Base-by-base conservation (phyloP, 2,797 vertebrate genomes). In the Decapterus maruadsi region DNA sequence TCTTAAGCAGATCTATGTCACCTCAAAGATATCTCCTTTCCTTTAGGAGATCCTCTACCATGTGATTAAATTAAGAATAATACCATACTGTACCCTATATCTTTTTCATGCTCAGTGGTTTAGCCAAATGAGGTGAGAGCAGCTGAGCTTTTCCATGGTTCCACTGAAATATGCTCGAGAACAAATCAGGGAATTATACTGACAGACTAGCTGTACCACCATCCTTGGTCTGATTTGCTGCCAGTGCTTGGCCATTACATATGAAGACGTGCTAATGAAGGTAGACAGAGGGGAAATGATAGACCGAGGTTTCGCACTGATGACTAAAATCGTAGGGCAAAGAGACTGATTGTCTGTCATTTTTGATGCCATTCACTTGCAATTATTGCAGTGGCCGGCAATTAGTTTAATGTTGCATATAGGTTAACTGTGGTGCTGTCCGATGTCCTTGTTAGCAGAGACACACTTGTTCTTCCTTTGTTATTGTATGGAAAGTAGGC, bases 261-360 rank as follows among this genome's bases (percentile, higher is more conserved):
- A 54, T n/a, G 54, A 81, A 80, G 70, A 79, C 26, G 60, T 75
- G 68, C 61, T 86, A 91, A 91, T 92, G 74, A 90, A 78, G 83
- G 79, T 70, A 83, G 86, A 78, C 54, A 61, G 80, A 51, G 45
- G 75, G 63, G 51, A 86, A 85, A 88, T 80, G 75, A 86, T 78
- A 82, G 75, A 89, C 72, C 65, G 57, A 75, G 75, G 64, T 83
- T 84, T 88, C 63, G 61, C 73, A 65, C 74, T 79, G 86, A 70
- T 80, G 71, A 85, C 48, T 75, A 58, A 48, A 87, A 85, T 81
- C 34, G 14, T 43, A 53, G 80, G 62, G 64, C 72, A 79, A 53
- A 19, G 71, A 68, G 67, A 67, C 62, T 84, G 83, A 89, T 82
- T 78, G 72, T 85, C 68, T 74, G 76, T 76, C 72, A 83, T 86